Percentiles rank a stretch among this genome's conserved stretches.
phyloP scores from a whole-genome alignment of 2,797 vertebrate genomes.

The Argentina silus region DNA sequence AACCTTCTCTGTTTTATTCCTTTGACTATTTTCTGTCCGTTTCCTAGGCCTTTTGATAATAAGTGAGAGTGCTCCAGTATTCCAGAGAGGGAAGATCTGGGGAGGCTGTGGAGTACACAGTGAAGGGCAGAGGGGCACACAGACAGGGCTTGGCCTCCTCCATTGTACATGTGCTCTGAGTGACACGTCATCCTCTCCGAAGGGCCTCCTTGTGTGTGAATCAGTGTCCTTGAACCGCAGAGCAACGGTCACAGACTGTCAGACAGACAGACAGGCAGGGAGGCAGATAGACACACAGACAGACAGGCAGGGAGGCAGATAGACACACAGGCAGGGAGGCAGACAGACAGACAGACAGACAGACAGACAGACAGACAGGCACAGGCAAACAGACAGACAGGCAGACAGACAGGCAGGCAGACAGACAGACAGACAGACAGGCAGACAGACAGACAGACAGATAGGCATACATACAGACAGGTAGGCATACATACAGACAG shows the following conservation, averaged over 20 bases:
- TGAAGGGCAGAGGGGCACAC: slow-evolving; percentile 65
- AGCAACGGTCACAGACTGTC: slow-evolving; percentile 47
- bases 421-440: slow-evolving; percentile 1
- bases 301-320: slow-evolving; percentile 6
- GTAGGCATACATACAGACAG: background rate
- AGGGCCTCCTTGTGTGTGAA: slow-evolving; percentile 64
- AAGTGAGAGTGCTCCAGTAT: slow-evolving; percentile 11
- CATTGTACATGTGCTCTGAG: slow-evolving; percentile 68
- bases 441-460: slow-evolving; percentile 22
- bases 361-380: slow-evolving; percentile 18
- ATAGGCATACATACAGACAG: no score
- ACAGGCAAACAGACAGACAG: slow-evolving; percentile 1
- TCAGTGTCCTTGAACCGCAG: slow-evolving; percentile 75
- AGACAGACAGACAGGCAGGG: slow-evolving; percentile 19
- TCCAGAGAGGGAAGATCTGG: slow-evolving; percentile 49
- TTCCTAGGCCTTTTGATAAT: slow-evolving; percentile 47
- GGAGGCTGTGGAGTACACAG: slow-evolving; percentile 55
- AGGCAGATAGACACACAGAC: background rate
- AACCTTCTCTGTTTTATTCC: slow-evolving; percentile 45
- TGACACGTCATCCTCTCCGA: slow-evolving; percentile 69
- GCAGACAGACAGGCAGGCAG: background rate
- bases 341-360: background rate
- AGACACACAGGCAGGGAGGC: no score
- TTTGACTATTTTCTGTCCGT: slow-evolving; percentile 46
- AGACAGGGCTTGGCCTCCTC: slow-evolving; percentile 54